Percentiles rank a stretch among this genome's conserved stretches.
phyloP scores from a whole-genome alignment of 2,888 invertebrate species.

The Pheosia gnoma region DNA sequence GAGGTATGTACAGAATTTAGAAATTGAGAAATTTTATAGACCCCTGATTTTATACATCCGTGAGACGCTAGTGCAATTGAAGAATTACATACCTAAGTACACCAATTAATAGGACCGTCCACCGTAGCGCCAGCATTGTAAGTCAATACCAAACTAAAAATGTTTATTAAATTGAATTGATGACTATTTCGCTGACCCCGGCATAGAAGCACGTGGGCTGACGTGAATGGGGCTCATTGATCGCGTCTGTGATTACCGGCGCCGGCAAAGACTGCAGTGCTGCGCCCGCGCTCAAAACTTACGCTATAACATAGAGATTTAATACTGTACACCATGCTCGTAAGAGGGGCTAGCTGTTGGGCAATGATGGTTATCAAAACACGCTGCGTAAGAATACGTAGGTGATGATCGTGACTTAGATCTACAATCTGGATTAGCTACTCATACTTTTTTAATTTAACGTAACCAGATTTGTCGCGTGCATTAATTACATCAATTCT shows the following conservation, averaged over 20 bases:
- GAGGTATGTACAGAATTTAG: too few relatives aligned
- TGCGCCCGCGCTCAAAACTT: constrained; percentile 24
- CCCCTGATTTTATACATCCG: too few relatives aligned
- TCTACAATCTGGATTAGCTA: background rate
- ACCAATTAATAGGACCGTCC: background rate
- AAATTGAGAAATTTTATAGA: too few relatives aligned
- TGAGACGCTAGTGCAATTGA: too few relatives aligned
- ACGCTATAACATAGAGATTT: constrained; percentile 8
- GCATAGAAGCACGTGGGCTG: constrained; percentile 50
- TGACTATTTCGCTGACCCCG: constrained; percentile 43
- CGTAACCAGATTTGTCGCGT: background rate
- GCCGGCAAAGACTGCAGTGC: constrained; percentile 29
- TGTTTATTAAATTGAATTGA: constrained; percentile 42
- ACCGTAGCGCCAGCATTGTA: constrained; percentile 22
- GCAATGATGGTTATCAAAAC: background rate
- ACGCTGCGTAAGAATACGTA: background rate
- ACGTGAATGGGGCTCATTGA: constrained; percentile 46
- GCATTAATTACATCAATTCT: background rate
- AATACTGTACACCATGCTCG: constrained; percentile 16
- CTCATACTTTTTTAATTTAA: background rate
- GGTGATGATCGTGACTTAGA: background rate
- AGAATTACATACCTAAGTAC: too few relatives aligned
- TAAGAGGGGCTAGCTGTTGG: background rate
- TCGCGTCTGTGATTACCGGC: constrained; percentile 46
- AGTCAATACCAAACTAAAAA: constrained; percentile 28